Conservation (phyloP, 2,797 vertebrate species). For the Gymnopithys bicolor region DNA sequence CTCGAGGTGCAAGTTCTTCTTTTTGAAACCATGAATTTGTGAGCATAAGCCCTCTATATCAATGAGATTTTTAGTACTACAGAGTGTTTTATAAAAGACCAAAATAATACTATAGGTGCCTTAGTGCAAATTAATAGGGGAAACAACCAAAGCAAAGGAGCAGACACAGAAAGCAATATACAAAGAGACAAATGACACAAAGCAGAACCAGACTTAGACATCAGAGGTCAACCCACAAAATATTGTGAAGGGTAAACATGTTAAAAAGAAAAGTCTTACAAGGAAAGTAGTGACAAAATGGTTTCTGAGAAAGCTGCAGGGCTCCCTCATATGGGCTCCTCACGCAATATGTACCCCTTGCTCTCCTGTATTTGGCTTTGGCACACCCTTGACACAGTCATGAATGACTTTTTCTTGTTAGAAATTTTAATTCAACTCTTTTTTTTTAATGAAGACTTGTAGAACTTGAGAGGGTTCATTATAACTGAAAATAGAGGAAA, state of each 20-base stretch:
- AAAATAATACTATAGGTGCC: not conserved
- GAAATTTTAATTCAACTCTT: not conserved
- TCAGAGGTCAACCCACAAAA: constrained; percentile 58
- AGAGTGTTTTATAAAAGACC: not conserved
- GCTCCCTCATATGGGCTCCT: constrained; percentile 67
- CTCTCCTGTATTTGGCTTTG: not conserved
- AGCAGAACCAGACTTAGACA: constrained; percentile 48
- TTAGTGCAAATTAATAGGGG: not conserved
- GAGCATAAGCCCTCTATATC: not conserved
- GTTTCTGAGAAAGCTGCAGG: constrained; percentile 61
- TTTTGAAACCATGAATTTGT: not conserved
- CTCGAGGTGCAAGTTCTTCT: not conserved
- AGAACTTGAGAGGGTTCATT: not conserved
- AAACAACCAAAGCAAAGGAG: constrained; percentile 27
- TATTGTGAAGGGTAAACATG: constrained; percentile 1
- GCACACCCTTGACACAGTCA: not conserved
- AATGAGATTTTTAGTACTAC: not conserved
- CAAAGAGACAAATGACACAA: constrained; percentile 58
- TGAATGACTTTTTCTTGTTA: not conserved
- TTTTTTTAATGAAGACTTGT: not conserved
- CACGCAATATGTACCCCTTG: constrained; percentile 28
- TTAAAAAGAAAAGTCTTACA: constrained; percentile 8
- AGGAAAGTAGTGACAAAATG: constrained; percentile 10
- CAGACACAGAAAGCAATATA: constrained; percentile 42
- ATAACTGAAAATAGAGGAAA: not conserved